Evolutionary conservation across 2,888 invertebrate species (phyloP), one percentile per base, ranked within the genome.

Genomic region (Spilosoma lubricipeda): DNA sequence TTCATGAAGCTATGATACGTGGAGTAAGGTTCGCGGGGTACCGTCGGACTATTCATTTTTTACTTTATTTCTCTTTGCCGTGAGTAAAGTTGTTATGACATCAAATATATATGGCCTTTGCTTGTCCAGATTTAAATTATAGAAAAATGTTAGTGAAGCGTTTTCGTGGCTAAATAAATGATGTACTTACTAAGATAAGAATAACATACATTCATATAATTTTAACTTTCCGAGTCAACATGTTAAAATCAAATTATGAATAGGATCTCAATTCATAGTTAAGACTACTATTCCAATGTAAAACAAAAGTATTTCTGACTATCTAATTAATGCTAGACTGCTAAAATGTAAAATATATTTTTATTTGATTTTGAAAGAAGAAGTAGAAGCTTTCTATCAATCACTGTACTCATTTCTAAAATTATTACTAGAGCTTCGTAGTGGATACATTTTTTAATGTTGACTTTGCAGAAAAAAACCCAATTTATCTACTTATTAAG

Each of bases 1-100:
- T 94, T 92, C 94, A 94, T 94, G 92, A 92, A 90, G 85, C 90
- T 92, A 92, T 93, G 93, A 94, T 94, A 94, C 93, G 93, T 87
- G 90, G 89, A 91, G 92, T 91, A 91, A 92, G 93, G 93, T 92
- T 92, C 91, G 91, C 85, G 75, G 79, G 56, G 93, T 93, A 94
- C 89, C 84, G 93, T 87, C 85, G 59, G 82, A 65, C 23, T 52
- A 15, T 45, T 70, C 20, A 36, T 30, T 59, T 59, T 33, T n/a
- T 8, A 9, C n/a, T 52, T 59, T 8, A 59, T 70, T 70, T 59
- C n/a, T 9, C 5, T 15, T 59, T 59, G 27, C 13, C 27, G 11
- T 13, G 5, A 27, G 59, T 59, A 13, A 27, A 3, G 15, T 27
- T 15, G 4, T 59, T 27, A 59, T 27, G 15, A 15, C 15, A 27